Conservation (phyloP, 2,797 vertebrate genomes). For the Sylvia borin region DNA sequence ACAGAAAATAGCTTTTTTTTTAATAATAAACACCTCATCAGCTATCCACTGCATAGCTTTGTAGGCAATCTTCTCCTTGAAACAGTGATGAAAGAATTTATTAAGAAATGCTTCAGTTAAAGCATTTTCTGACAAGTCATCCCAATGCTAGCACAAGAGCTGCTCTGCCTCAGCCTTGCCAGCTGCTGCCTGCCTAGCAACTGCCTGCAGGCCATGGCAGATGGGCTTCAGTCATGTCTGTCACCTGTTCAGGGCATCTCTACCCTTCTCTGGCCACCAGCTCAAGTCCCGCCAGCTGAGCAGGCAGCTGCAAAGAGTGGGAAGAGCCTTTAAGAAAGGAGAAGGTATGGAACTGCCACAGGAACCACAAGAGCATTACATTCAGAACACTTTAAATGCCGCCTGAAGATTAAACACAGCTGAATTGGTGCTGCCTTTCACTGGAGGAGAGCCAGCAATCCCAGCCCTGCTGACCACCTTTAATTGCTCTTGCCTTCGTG, state of each 20-base stretch:
- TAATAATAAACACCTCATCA: not conserved
- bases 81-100: not conserved
- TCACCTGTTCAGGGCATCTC: not conserved
- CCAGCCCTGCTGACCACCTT: not conserved
- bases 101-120: not conserved
- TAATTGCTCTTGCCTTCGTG: rapidly evolving
- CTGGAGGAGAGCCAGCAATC: not conserved
- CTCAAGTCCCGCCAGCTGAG: not conserved
- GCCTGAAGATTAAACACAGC: not conserved
- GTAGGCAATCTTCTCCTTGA: not conserved
- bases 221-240: not conserved
- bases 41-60: not conserved
- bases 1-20: not conserved
- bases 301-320: not conserved
- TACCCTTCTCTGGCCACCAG: not conserved
- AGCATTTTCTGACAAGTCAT: not conserved
- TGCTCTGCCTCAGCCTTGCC: not conserved
- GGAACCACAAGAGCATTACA: not conserved
- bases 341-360: not conserved
- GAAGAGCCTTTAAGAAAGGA: not conserved
- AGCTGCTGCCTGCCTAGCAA: not conserved
- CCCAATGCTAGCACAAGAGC: not conserved
- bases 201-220: not conserved
- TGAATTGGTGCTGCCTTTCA: not conserved
- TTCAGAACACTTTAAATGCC: not conserved